Evolutionary conservation across 2,113 vertebrate species (phyloP).

Genomic region (Accipiter cooperii): DNA sequence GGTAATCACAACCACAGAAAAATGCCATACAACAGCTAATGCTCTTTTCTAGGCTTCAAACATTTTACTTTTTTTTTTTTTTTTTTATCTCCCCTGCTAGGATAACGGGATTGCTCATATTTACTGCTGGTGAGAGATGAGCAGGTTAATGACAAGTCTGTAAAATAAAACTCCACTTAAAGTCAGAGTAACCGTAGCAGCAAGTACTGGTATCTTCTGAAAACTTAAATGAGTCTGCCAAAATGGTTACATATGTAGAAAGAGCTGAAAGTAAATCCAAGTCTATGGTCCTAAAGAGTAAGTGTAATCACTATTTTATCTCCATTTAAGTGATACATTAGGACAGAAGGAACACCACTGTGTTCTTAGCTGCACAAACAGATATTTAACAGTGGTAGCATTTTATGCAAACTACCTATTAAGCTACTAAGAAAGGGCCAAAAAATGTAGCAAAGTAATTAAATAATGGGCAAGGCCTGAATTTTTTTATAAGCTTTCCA

Average conservation of each 20-base stretch:
- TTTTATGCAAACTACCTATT: constrained; percentile 62
- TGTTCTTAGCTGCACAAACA: constrained; percentile 24
- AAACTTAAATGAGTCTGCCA: constrained; percentile 41
- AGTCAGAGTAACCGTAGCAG: neutral
- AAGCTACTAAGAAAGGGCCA: constrained; percentile 28
- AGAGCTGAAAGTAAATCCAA: constrained; percentile 43
- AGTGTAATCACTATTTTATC: constrained; percentile 58
- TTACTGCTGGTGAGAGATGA: neutral
- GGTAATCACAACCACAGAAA: neutral
- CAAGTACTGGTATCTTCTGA: neutral
- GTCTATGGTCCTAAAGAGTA: constrained; percentile 39
- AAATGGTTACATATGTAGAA: constrained; percentile 15
- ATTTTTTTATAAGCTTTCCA: constrained; percentile 15
- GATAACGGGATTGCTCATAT: neutral
- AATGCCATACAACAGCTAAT: neutral
- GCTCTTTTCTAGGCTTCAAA: neutral
- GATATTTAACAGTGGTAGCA: constrained; percentile 29
- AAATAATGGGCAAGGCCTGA: constrained; percentile 26
- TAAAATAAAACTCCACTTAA: constrained; percentile 31
- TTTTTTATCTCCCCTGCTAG: neutral
- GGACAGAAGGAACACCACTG: constrained; percentile 31
- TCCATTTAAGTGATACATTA: constrained; percentile 62
- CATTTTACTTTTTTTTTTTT: neutral
- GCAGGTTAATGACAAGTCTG: constrained; percentile 8
- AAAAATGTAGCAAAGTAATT: constrained; percentile 45